Conservation (phyloP, 1,140 invertebrate species). For the silkworm (Bombyx mori) region ASM3026992v2 NC_085130.1:1067501-1068000, state of each 20-base stretch:
- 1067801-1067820: conserved; percentile 51
- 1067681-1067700: neutral
- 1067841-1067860: conserved; percentile 52
- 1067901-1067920: conserved; percentile 40
- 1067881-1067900: conserved; percentile 47
- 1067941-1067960: conserved; percentile 35
- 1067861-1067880: conserved; percentile 53
- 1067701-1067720: neutral
- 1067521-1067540: too few relatives aligned
- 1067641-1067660: too few relatives aligned
- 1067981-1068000: conserved; percentile 54
- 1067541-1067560: too few relatives aligned
- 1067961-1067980: conserved; percentile 45
- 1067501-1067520: too few relatives aligned
- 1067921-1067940: conserved; percentile 50
- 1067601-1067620: too few relatives aligned
- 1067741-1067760: conserved; percentile 37
- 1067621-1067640: too few relatives aligned
- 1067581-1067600: too few relatives aligned
- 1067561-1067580: too few relatives aligned
- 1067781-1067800: conserved; percentile 40
- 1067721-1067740: conserved; percentile 30
- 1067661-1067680: too few relatives aligned
- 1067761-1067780: conserved; percentile 49
- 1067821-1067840: conserved; percentile 48